Evolutionary conservation across 2,113 vertebrate species (phyloP).

Genomic region (Caracal caracal): DNA sequence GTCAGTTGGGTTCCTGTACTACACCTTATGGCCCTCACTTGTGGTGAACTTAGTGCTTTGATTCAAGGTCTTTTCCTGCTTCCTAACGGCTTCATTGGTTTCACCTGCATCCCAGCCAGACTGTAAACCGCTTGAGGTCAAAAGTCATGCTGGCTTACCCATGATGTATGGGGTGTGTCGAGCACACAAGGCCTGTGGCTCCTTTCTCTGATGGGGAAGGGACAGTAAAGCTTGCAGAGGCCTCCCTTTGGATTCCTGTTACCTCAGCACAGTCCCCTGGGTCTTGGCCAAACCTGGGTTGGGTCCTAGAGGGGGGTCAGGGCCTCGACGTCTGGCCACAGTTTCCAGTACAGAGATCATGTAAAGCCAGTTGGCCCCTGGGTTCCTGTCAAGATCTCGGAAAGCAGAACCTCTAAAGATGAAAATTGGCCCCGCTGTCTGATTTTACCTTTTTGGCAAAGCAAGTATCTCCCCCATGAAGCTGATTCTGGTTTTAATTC

Average conservation of each 20-base stretch:
- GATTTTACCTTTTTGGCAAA: neutral
- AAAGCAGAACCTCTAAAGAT: neutral
- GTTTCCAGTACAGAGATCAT: neutral
- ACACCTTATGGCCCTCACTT: neutral
- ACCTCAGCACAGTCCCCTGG: neutral
- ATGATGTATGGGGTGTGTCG: accelerated
- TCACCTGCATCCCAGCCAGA: neutral
- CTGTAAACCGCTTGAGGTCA: neutral
- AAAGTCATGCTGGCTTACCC: too few relatives aligned
- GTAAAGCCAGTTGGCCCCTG: neutral
- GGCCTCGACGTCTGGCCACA: neutral
- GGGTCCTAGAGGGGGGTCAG: neutral
- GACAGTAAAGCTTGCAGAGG: neutral
- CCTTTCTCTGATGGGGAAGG: neutral
- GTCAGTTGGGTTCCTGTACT: neutral
- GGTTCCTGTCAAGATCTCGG: neutral
- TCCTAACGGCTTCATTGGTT: neutral
- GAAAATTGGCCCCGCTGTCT: neutral
- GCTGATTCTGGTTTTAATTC: neutral
- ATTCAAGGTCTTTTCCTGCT: neutral
- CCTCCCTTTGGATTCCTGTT: neutral
- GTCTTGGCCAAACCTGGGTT: neutral
- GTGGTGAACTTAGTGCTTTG: neutral
- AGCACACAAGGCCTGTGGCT: neutral
- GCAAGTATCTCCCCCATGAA: neutral